phyloP scores from a whole-genome alignment of 2,888 invertebrate genomes.

The Drosophila prostipennis region DNA sequence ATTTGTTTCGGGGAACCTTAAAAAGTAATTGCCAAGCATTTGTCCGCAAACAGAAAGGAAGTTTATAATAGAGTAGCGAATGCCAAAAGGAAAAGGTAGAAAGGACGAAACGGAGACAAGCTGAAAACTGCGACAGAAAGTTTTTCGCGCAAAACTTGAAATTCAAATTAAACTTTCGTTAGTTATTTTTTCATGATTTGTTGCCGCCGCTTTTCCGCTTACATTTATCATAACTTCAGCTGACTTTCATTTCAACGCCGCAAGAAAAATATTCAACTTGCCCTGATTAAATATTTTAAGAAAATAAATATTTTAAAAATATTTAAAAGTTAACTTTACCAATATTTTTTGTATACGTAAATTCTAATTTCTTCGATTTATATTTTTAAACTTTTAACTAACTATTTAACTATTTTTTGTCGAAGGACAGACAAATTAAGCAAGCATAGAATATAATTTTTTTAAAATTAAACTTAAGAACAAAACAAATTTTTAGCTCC shows the following conservation, averaged over 20 bases:
- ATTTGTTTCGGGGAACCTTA: slow-evolving; percentile 68
- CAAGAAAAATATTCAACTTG: not conserved
- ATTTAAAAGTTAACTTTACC: no score
- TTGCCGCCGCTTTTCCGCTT: slow-evolving; percentile 37
- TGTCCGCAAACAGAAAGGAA: slow-evolving; percentile 53
- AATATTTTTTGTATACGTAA: no score
- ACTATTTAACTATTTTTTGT: slow-evolving; percentile 10
- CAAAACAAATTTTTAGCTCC: no score
- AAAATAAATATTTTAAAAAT: no score
- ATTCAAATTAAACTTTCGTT: slow-evolving; percentile 74
- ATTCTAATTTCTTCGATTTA: no score
- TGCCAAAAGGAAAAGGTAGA: slow-evolving; percentile 16
- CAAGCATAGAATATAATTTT: no score
- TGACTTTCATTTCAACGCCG: slow-evolving; percentile 9
- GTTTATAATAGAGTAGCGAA: slow-evolving; percentile 42
- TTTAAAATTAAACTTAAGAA: no score
- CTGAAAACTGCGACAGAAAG: slow-evolving; percentile 48
- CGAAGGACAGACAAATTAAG: no score
- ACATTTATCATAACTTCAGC: slow-evolving; percentile 65
- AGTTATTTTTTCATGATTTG: slow-evolving; percentile 62
- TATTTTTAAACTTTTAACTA: no score
- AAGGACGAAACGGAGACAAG: slow-evolving; percentile 1
- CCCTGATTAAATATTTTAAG: slow-evolving; percentile 1
- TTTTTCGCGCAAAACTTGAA: slow-evolving; percentile 61
- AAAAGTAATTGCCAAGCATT: slow-evolving; percentile 75